A percentile compares a stretch with the other conserved stretches of the same genome.
Evolutionary conservation across 2,888 invertebrate genomes (phyloP).

Genomic region (Gasteruption jaculator): DNA sequence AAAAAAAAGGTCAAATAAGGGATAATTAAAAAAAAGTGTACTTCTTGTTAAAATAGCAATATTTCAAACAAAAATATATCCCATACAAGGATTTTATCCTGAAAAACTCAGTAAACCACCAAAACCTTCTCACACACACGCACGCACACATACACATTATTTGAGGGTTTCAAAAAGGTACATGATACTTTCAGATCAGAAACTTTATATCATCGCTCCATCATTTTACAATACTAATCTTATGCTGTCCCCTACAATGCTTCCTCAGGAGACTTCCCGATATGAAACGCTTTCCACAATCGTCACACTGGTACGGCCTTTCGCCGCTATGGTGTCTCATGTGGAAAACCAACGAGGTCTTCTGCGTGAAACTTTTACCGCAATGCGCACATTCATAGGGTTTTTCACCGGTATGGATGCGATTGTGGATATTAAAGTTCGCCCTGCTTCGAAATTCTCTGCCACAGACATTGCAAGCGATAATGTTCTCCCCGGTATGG

Average conservation of each 20-base stretch:
- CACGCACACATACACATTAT: no score
- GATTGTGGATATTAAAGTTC: slow-evolving; percentile 35
- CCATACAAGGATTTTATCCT: no score
- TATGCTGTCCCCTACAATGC: slow-evolving; percentile 35
- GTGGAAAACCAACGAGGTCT: slow-evolving; percentile 40
- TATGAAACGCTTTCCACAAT: slow-evolving; percentile 41
- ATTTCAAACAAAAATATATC: no score
- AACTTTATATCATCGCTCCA: no score
- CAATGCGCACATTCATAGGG: slow-evolving; percentile 43
- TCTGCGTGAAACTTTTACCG: slow-evolving; percentile 42
- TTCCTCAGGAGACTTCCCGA: slow-evolving; percentile 36
- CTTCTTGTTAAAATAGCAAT: no score
- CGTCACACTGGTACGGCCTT: slow-evolving; percentile 37
- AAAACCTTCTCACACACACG: no score
- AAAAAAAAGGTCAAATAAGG: no score
- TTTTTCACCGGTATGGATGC: slow-evolving; percentile 41
- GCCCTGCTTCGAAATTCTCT: slow-evolving; percentile 36
- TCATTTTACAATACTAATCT: slow-evolving; percentile 14
- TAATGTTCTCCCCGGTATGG: slow-evolving; percentile 34
- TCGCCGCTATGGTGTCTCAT: slow-evolving; percentile 42
- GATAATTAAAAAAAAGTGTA: no score
- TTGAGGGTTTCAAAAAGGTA: no score
- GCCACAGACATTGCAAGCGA: slow-evolving; percentile 34
- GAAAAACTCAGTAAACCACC: no score
- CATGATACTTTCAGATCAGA: no score